Evolutionary conservation across 1,140 invertebrate genomes (phyloP).

Genomic region (Ostrea denselamellosa): DNA sequence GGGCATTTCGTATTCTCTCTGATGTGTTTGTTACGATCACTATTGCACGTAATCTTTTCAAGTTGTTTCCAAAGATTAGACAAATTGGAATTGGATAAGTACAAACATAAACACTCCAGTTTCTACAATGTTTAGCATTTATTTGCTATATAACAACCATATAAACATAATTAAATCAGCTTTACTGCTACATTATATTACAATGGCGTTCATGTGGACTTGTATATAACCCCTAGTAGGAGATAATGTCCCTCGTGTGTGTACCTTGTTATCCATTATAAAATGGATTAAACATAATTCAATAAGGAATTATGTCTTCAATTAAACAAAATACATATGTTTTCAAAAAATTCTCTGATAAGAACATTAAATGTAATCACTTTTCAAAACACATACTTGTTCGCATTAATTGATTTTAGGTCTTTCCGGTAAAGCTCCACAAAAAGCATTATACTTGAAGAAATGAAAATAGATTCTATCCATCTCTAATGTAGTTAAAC

Average conservation of each 20-base stretch:
- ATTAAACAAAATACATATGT: not conserved
- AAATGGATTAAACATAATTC: not conserved
- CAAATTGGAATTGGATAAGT: not conserved
- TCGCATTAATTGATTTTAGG: not conserved
- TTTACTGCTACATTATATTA: not conserved
- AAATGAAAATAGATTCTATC: not conserved
- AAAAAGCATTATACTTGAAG: not conserved
- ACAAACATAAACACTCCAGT: constrained; percentile 21
- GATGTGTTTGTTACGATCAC: not conserved
- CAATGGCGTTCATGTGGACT: not conserved
- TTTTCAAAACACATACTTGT: not conserved
- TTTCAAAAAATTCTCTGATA: not conserved
- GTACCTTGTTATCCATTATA: not conserved
- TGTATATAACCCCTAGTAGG: not conserved
- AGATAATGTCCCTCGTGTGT: not conserved
- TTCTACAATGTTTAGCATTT: not conserved
- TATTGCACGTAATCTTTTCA: not conserved
- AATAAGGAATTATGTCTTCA: not conserved
- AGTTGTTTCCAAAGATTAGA: constrained; percentile 24
- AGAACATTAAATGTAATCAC: not conserved
- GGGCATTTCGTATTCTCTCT: not conserved
- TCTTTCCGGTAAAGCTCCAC: not conserved
- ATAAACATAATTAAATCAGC: constrained; percentile 5
- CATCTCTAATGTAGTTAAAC: not conserved
- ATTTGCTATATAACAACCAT: constrained; percentile 12